Percentiles rank a stretch among this genome's conserved stretches.
phyloP scores from a whole-genome alignment of 2,113 vertebrate genomes.

The Lichenostomus cassidix region DNA sequence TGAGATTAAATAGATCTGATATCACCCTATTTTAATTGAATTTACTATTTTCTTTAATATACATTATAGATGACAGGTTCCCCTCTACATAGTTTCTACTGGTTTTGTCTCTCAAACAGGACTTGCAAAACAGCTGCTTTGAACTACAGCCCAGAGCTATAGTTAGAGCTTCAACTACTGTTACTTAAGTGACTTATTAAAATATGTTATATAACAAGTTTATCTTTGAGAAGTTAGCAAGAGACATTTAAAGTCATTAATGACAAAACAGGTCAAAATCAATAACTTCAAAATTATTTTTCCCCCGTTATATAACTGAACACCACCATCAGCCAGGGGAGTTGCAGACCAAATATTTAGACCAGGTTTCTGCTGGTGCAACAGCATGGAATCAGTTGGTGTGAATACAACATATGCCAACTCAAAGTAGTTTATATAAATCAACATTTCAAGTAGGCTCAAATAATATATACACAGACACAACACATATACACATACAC shows the following conservation, averaged over 20 bases:
- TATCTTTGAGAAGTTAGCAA: not conserved
- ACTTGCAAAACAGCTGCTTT: not conserved
- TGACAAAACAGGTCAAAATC: not conserved
- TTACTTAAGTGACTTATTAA: not conserved
- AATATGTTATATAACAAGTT: not conserved
- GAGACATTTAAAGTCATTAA: not conserved
- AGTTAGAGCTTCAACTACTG: not conserved
- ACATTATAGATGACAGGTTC: not conserved
- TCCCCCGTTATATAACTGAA: fast-evolving
- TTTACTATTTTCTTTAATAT: not conserved
- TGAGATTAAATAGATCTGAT: not conserved
- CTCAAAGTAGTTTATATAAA: not conserved
- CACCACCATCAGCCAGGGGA: not conserved
- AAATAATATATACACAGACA: not conserved
- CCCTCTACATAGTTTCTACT: not conserved
- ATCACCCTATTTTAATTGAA: not conserved
- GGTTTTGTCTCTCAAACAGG: not conserved
- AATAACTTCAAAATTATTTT: not conserved
- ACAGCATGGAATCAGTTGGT: not conserved
- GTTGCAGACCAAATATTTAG: not conserved
- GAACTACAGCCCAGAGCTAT: not conserved
- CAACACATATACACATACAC: too few species aligned
- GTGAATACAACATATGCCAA: not conserved
- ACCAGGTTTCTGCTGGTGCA: not conserved
- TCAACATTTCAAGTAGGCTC: not conserved